These are phyloP conservation scores for Dioctria rufipes DNA, from an alignment of 2,888 invertebrate genomes.

Conservation along the genomic window DNA sequence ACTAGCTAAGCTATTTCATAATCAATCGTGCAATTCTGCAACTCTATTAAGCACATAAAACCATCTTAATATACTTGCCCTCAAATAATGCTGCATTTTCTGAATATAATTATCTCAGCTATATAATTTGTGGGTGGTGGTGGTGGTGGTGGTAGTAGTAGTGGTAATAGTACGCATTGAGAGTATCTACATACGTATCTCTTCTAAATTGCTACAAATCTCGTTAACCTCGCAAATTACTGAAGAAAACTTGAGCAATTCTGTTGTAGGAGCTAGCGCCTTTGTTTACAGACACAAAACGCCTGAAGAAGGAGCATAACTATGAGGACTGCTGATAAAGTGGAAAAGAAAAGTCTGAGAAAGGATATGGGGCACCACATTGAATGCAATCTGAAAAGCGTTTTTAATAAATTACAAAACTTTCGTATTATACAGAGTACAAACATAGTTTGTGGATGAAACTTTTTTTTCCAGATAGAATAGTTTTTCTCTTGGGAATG, in stretches of 20 bases:
- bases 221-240: conserved; percentile 41
- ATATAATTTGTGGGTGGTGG: not conserved
- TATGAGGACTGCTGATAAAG: not conserved
- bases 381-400: conserved; percentile 44
- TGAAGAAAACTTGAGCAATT: conserved; percentile 24
- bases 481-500: not conserved
- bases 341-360: conserved; percentile 1
- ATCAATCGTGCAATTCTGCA: too few relatives aligned
- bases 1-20: too few relatives aligned
- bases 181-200: not conserved
- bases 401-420: conserved; percentile 49
- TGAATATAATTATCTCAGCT: not conserved
- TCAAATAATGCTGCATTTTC: not conserved
- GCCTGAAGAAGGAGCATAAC: not conserved
- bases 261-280: not conserved
- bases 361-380: conserved; percentile 14
- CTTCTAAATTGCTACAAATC: conserved; percentile 32
- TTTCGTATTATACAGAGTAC: conserved; percentile 12
- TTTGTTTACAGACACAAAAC: conserved; percentile 40
- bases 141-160: too few relatives aligned
- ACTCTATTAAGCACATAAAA: too few relatives aligned
- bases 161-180: conserved; percentile 2
- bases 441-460: conserved; percentile 1
- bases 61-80: too few relatives aligned
- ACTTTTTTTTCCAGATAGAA: conserved; percentile 3